Conservation (phyloP, 2,113 vertebrate species). For the Melanocharis versteri region DNA sequence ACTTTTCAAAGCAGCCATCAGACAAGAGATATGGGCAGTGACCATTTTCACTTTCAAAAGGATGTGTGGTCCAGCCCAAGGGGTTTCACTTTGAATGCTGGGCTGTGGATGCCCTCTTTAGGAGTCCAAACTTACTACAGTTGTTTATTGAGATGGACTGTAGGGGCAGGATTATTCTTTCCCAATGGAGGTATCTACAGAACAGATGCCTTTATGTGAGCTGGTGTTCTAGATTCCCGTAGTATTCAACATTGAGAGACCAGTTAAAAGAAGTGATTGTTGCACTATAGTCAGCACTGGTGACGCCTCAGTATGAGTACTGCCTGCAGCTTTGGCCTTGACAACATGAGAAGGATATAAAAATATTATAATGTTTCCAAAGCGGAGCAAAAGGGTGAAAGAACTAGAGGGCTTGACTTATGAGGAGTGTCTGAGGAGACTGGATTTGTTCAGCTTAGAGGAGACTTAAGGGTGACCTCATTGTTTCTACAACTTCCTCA, state of each 20-base stretch:
- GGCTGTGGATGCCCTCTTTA: not conserved
- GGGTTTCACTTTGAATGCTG: not conserved
- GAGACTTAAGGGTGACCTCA: not conserved
- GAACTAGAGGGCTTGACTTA: not conserved
- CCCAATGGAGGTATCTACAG: not conserved
- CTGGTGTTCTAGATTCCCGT: not conserved
- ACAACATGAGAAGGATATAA: not conserved
- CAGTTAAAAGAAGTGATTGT: not conserved
- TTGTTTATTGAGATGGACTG: not conserved
- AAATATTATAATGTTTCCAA: not conserved
- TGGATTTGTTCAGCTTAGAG: not conserved
- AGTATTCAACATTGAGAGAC: not conserved
- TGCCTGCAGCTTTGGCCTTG: not conserved
- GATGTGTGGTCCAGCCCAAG: not conserved
- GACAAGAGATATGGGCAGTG: not conserved
- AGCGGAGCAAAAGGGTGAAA: not conserved
- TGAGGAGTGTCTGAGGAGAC: rapidly evolving
- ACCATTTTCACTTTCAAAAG: not conserved
- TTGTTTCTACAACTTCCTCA: not conserved
- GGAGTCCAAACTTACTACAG: not conserved
- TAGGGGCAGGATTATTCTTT: not conserved
- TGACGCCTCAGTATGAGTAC: not conserved
- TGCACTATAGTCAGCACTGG: not conserved
- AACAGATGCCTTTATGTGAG: not conserved
- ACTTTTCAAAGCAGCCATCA: not conserved